Evolutionary conservation across 2,113 vertebrate genomes (phyloP), one percentile per base, ranked within the genome.

Genomic region (Nesogale talazaci): DNA sequence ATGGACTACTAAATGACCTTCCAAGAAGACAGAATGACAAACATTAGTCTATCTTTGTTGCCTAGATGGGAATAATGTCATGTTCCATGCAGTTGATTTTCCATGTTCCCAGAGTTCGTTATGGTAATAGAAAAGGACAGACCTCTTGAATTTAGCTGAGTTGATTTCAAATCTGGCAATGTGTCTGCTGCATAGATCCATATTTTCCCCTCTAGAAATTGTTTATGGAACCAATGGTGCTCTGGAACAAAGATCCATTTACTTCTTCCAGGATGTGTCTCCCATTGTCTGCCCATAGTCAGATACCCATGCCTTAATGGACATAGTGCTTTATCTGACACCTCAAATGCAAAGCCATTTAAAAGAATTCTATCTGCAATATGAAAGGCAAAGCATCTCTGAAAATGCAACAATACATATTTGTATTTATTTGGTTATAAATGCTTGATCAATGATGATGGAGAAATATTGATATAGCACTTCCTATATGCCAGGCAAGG

Each of bases 191-290:
- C 61, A 96, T 93, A 96, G 94, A 94, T 90, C 25, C 31, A 42
- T 92, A 95, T 77, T 92, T 97, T 96, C 46, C 92, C 31, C 93
- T 81, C 25, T 92, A 57, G 59, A 90, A 95, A 94, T 92, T 92
- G 36, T 93, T 92, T 78, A 86, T 63, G 59, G n/a, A 95, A 25
- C 92, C 86, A 83, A 63, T 31, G 78, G 31, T 78, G 1, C 76
- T 90, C 22, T 78, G 36, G 52, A 93, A 76, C 36, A 72, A 85
- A 34, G 34, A 93, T 14, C 17, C 14, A 63, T 8, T 74, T 83
- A 92, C 59, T 75, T 38, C n/a, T 90, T 34, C 29, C 17, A 81
- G 52, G 10, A 72, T n/a, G 67, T 42, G 4, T 31, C 56, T 90
- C 27, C 27, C 80, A 38, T 78, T 80, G 19, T 89, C 25, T 77